A percentile compares a stretch with the other conserved stretches of the same genome.
phyloP scores from a whole-genome alignment of 2,888 invertebrate species.

The Bugula neritina region DNA sequence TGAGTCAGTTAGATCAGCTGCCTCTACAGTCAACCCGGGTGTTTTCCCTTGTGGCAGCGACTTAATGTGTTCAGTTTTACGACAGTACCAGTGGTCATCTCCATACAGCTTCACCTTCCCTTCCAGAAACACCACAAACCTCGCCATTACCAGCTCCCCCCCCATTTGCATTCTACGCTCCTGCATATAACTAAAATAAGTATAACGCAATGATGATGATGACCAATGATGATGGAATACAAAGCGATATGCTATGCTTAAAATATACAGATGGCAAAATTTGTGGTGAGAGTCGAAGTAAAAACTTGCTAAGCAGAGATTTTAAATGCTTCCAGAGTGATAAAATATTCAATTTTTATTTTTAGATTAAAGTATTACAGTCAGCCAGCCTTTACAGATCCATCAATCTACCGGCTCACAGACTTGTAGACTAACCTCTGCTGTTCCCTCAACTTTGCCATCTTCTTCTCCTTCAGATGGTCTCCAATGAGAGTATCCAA shows the following conservation, averaged over 20 bases:
- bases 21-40: background rate
- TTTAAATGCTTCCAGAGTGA: no score
- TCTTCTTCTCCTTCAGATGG: background rate
- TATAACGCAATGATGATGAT: no score
- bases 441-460: background rate
- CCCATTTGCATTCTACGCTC: background rate
- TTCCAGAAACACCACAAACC: conserved; percentile 3
- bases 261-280: no score
- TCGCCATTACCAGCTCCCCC: conserved; percentile 19
- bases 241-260: no score
- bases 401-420: no score
- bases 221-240: no score
- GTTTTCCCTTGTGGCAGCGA: background rate
- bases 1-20: background rate
- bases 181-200: background rate
- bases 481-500: background rate
- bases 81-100: background rate
- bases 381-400: no score
- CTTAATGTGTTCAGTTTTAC: background rate
- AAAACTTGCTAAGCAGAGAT: no score
- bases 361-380: no score
- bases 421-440: background rate
- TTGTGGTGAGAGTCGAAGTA: no score
- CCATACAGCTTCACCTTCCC: conserved; percentile 24
- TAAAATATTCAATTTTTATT: no score